Conservation (phyloP, 1,140 invertebrate genomes). For the Solen grandis region DNA sequence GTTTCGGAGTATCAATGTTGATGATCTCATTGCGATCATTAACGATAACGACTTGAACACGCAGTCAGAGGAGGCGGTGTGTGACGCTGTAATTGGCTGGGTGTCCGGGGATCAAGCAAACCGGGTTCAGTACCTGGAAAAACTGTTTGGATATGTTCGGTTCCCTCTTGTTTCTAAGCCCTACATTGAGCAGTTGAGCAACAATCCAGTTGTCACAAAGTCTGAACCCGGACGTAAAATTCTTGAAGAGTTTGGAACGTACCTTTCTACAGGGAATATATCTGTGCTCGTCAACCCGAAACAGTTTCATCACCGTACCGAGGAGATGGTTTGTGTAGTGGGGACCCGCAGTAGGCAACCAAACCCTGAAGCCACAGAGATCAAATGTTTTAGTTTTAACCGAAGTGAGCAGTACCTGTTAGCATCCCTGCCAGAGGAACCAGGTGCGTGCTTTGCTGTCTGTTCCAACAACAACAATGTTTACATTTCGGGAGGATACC, state of each 20-base stretch:
- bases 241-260: slow-evolving; percentile 83
- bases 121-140: slow-evolving; percentile 90
- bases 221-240: slow-evolving; percentile 85
- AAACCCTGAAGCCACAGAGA: slow-evolving; percentile 42
- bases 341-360: slow-evolving; percentile 47
- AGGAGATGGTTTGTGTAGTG: slow-evolving; percentile 50
- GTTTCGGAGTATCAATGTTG: slow-evolving; percentile 94
- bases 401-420: slow-evolving; percentile 40
- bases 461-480: slow-evolving; percentile 25
- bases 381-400: slow-evolving; percentile 51
- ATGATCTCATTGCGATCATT: slow-evolving; percentile 96
- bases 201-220: slow-evolving; percentile 84
- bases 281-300: slow-evolving; percentile 10
- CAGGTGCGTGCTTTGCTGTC: slow-evolving; percentile 53
- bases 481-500: slow-evolving; percentile 48
- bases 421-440: slow-evolving; percentile 39
- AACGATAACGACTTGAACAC: slow-evolving; percentile 98
- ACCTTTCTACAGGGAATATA: not conserved
- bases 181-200: slow-evolving; percentile 84
- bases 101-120: slow-evolving; percentile 97
- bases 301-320: slow-evolving; percentile 35
- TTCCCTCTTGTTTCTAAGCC: slow-evolving; percentile 90
- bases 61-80: slow-evolving; percentile 94
- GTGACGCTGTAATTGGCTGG: slow-evolving; percentile 97
- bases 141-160: slow-evolving; percentile 87